These are phyloP conservation scores for Carpatolechia fugitivella DNA, from an alignment of 2,888 invertebrate genomes.

Conservation along the genomic window DNA sequence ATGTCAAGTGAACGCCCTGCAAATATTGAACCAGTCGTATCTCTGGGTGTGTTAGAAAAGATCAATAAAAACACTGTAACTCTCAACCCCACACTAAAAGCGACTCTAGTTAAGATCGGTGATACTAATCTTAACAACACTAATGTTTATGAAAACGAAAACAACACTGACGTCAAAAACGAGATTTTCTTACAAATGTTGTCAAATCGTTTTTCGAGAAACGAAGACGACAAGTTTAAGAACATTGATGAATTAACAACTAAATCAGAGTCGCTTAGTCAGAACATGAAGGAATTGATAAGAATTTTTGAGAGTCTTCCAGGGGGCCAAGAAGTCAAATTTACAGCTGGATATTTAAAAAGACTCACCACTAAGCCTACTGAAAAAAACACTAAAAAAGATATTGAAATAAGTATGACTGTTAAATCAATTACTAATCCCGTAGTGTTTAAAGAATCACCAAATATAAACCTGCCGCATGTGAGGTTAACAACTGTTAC, in stretches of 20 bases:
- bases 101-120: neutral
- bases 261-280: conserved; percentile 23
- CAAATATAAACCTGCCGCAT: no score
- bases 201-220: no score
- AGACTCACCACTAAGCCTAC: neutral
- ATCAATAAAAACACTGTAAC: neutral
- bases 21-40: neutral
- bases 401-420: no score
- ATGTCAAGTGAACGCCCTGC: no score
- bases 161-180: neutral
- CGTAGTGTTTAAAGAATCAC: no score
- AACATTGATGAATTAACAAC: neutral
- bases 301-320: conserved; percentile 32
- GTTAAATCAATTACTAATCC: no score
- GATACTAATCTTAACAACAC: neutral
- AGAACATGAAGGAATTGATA: conserved; percentile 36
- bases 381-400: no score
- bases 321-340: conserved; percentile 24
- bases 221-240: neutral
- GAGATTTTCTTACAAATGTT: neutral
- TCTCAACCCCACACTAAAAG: neutral
- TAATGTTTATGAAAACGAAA: no score
- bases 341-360: neutral
- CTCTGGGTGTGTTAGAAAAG: neutral
- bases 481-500: no score